Percentiles rank a stretch among this genome's conserved stretches.
Conservation (phyloP, 2,113 vertebrate genomes). For the Brachyhypopomus occidentalis region DNA sequence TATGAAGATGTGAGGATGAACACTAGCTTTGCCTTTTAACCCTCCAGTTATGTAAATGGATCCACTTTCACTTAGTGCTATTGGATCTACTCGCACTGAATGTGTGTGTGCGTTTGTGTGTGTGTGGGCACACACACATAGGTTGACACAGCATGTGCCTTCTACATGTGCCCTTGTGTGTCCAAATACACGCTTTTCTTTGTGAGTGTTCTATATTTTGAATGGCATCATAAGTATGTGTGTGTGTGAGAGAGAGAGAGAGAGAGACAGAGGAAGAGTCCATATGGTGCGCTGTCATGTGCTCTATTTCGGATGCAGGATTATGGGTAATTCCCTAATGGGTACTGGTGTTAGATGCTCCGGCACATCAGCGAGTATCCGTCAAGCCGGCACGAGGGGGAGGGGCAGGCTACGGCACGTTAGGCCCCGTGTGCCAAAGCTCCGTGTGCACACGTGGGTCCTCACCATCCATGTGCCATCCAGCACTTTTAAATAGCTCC, state of each 20-base stretch:
- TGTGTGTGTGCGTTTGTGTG: conserved; percentile 59
- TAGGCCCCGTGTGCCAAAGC: conserved; percentile 51
- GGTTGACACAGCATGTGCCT: neutral
- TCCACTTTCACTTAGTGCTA: conserved; percentile 66
- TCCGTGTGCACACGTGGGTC: neutral
- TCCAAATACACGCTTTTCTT: conserved; percentile 55
- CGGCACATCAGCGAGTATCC: neutral
- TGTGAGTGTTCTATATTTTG: conserved; percentile 47
- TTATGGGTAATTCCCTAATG: conserved; percentile 65
- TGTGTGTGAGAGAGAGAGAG: conserved; percentile 9
- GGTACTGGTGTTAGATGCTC: conserved; percentile 51
- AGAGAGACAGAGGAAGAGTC: conserved; percentile 32
- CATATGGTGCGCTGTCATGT: conserved; percentile 67
- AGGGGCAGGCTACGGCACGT: conserved; percentile 14
- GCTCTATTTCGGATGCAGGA: conserved; percentile 64
- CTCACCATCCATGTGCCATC: neutral
- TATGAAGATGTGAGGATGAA: neutral
- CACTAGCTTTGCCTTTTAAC: conserved; percentile 60
- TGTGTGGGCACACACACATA: conserved; percentile 49
- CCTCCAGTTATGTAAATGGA: conserved; percentile 69
- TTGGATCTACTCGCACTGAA: conserved; percentile 61
- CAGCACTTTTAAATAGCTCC: neutral
- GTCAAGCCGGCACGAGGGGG: conserved; percentile 42
- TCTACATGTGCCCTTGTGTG: conserved; percentile 43
- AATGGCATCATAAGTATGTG: conserved; percentile 14